Percentiles rank a stretch among this genome's conserved stretches.
These are phyloP conservation scores for Vesta saturnalis DNA, from an alignment of 2,888 invertebrate genomes.

Conservation along the genomic window DNA sequence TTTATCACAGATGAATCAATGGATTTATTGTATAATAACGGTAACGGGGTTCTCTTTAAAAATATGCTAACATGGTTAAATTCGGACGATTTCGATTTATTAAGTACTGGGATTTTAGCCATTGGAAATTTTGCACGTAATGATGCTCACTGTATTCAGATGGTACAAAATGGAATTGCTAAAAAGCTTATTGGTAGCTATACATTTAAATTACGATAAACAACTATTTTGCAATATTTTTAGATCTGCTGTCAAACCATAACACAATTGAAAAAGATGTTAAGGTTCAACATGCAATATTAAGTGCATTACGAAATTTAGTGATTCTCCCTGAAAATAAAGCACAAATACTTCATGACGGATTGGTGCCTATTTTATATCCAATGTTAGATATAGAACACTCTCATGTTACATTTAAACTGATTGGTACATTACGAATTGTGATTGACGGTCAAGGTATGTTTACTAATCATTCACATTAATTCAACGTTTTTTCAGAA, in stretches of 20 bases:
- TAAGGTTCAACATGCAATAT: constrained; percentile 74
- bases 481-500: constrained; percentile 63
- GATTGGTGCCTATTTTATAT: constrained; percentile 77
- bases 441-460: constrained; percentile 85
- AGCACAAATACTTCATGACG: constrained; percentile 74
- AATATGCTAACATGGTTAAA: constrained; percentile 83
- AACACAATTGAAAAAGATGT: constrained; percentile 71
- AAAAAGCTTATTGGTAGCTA: constrained; percentile 72
- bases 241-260: constrained; percentile 65
- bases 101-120: constrained; percentile 85
- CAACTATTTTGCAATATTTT: constrained; percentile 22
- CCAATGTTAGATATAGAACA: constrained; percentile 72
- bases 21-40: constrained; percentile 81
- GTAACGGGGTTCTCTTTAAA: constrained; percentile 75
- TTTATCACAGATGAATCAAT: constrained; percentile 80
- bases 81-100: constrained; percentile 75
- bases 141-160: constrained; percentile 83
- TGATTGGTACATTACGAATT: constrained; percentile 87
- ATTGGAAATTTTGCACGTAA: constrained; percentile 91
- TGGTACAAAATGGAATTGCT: constrained; percentile 83
- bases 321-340: constrained; percentile 81
- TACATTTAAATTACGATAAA: neutral
- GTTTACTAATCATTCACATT: constrained; percentile 27
- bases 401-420: constrained; percentile 85
- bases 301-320: constrained; percentile 82